These are phyloP conservation scores for Sterrhoptilus dennistouni DNA, from an alignment of 2,113 vertebrate species.

Conservation along the genomic window DNA sequence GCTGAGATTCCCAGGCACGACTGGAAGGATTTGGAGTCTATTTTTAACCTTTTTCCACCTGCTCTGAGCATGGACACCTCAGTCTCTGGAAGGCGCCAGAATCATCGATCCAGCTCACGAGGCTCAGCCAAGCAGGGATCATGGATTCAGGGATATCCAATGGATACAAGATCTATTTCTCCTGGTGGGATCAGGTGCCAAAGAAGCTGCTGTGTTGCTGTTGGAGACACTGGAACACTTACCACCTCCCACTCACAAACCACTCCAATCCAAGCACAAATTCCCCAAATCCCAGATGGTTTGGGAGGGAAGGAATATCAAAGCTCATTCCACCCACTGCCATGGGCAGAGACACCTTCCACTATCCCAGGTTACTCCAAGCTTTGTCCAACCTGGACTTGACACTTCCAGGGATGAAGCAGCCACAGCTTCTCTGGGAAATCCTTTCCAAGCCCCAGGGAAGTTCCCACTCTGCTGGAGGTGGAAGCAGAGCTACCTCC, in stretches of 20 bases:
- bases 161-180: accelerated
- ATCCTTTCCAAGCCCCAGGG: background rate
- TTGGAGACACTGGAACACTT: background rate
- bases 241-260: background rate
- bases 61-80: background rate
- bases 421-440: background rate
- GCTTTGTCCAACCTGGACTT: background rate
- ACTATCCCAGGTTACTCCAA: background rate
- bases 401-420: background rate
- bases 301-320: background rate
- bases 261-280: background rate
- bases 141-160: background rate
- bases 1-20: accelerated
- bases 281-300: background rate
- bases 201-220: background rate
- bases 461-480: background rate
- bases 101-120: background rate
- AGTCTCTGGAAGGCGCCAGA: accelerated
- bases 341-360: background rate
- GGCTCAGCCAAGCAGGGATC: background rate
- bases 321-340: background rate
- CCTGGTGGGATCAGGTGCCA: background rate
- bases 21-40: background rate
- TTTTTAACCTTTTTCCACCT: background rate
- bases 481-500: background rate